phyloP scores from a whole-genome alignment of 1,140 invertebrate species.

The Samia ricini region DNA sequence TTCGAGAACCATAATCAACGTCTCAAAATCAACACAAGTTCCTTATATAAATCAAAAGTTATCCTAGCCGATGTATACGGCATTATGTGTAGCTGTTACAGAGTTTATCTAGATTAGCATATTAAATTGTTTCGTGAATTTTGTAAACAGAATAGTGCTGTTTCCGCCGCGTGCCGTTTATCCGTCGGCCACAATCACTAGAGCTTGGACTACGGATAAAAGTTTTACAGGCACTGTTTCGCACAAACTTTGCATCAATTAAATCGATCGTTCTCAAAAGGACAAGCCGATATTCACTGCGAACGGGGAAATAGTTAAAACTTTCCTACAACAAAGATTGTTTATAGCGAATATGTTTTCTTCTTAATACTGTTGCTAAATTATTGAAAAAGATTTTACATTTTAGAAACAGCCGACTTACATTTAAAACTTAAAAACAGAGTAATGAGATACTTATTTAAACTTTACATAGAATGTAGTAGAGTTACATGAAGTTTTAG shows the following conservation, averaged over 20 bases:
- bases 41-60: neutral
- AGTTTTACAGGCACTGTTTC: conserved; percentile 22
- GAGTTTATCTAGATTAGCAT: conserved; percentile 34
- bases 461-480: too few species aligned
- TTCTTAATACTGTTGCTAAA: too few species aligned
- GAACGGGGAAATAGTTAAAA: neutral
- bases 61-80: neutral
- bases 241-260: conserved; percentile 20
- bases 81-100: conserved; percentile 26
- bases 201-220: conserved; percentile 21
- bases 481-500: neutral
- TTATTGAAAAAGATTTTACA: too few species aligned
- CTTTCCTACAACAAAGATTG: neutral
- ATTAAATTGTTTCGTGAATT: conserved; percentile 40
- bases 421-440: too few species aligned
- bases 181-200: conserved; percentile 11
- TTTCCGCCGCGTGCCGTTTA: neutral
- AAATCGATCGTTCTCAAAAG: conserved; percentile 17
- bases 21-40: neutral
- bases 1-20: too few species aligned
- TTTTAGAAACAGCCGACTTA: too few species aligned
- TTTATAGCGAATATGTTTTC: neutral
- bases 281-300: conserved; percentile 5
- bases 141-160: conserved; percentile 27
- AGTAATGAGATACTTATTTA: too few species aligned